These are phyloP conservation scores for Strongylocentrotus purpuratus DNA, from an alignment of 35 echinoderm and acorn worm species.

Conservation along the genomic window DNA sequence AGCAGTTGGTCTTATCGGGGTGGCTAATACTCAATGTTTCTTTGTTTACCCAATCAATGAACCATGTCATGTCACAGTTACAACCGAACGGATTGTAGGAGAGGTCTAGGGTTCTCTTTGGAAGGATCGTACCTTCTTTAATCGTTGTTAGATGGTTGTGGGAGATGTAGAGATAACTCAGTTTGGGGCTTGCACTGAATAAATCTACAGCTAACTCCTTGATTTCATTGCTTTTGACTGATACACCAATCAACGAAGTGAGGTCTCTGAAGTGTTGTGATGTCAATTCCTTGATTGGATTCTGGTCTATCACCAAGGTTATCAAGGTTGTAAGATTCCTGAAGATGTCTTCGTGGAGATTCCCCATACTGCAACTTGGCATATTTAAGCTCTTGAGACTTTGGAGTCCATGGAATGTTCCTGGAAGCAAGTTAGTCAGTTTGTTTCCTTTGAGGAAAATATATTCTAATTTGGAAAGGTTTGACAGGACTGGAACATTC, in stretches of 20 bases:
- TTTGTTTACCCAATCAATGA: not conserved
- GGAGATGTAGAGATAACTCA: not conserved
- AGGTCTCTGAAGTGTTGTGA: not conserved
- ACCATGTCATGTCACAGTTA: not conserved
- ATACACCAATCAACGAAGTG: not conserved
- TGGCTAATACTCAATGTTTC: not conserved
- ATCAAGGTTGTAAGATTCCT: not conserved
- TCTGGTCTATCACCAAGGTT: not conserved
- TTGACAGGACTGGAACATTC: not conserved
- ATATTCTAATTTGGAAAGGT: not conserved
- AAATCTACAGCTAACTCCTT: not conserved
- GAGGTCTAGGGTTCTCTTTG: not conserved
- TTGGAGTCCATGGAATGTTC: not conserved
- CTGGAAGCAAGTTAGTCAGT: slow-evolving; percentile 5
- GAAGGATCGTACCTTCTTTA: slow-evolving; percentile 32
- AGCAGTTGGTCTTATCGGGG: not conserved
- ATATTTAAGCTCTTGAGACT: not conserved
- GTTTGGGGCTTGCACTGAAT: not conserved
- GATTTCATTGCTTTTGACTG: not conserved
- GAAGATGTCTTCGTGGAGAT: not conserved
- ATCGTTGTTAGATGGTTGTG: not conserved
- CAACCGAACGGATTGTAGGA: slow-evolving; percentile 36
- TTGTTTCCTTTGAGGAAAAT: slow-evolving; percentile 7
- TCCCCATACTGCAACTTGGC: not conserved
- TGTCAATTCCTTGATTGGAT: not conserved